These are phyloP conservation scores for Phyllotis vaccarum DNA, from an alignment of 2,797 vertebrate genomes.

Conservation along the genomic window DNA sequence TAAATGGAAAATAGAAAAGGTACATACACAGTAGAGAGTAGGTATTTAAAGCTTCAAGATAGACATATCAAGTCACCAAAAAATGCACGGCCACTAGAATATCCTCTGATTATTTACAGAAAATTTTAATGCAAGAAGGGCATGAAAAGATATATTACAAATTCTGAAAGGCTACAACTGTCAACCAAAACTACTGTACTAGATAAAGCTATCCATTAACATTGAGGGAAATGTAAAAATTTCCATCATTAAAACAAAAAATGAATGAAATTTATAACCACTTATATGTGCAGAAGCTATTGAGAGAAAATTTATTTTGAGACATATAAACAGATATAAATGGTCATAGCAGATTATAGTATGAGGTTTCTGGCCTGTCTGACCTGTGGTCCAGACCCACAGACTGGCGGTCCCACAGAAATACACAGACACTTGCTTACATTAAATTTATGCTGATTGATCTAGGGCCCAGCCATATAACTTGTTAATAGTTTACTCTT, in stretches of 20 bases:
- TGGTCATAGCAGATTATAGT: too few relatives aligned
- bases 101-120: not conserved
- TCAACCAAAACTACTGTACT: not conserved
- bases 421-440: too few relatives aligned
- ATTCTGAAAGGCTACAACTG: not conserved
- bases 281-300: not conserved
- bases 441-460: too few relatives aligned
- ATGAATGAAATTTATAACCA: not conserved
- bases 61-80: too few relatives aligned
- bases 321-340: not conserved
- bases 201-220: not conserved
- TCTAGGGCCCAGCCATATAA: too few relatives aligned
- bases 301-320: not conserved
- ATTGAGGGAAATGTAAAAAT: not conserved
- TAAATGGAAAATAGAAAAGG: not conserved
- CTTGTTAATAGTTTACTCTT: too few relatives aligned
- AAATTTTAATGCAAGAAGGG: not conserved
- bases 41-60: not conserved
- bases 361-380: too few relatives aligned
- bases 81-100: not conserved
- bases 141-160: not conserved
- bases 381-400: too few relatives aligned
- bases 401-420: too few relatives aligned
- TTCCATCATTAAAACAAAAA: not conserved
- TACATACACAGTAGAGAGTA: not conserved